Percentiles rank a stretch among this genome's conserved stretches.
Conservation (phyloP, 2,797 vertebrate species). For the Tenualosa ilisha region DNA sequence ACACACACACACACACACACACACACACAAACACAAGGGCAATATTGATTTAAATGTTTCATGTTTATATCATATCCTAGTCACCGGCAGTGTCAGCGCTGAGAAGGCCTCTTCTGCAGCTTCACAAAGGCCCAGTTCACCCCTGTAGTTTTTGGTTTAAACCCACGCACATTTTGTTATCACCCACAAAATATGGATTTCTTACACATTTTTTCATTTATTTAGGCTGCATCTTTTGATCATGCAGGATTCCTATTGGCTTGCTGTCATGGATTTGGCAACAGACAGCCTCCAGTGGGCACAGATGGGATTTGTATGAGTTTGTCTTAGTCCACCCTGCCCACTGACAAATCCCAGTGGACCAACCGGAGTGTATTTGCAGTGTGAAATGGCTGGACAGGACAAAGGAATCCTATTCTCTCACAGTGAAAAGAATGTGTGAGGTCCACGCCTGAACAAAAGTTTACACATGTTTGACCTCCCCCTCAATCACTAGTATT, state of each 20-base stretch:
- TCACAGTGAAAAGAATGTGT: conserved; percentile 10
- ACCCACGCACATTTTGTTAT: background rate
- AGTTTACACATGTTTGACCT: conserved; percentile 4
- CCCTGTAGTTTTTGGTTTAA: background rate
- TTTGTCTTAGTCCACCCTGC: background rate
- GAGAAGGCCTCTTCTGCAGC: background rate
- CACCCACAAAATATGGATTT: background rate
- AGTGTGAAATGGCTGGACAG: background rate
- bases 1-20: background rate
- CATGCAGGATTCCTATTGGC: background rate
- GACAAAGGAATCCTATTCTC: background rate
- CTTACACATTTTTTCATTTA: background rate
- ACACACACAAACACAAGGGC: background rate
- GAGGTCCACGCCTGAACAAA: background rate
- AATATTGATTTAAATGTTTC: background rate
- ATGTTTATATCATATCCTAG: background rate
- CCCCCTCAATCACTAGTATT: background rate
- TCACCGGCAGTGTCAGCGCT: background rate
- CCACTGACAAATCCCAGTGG: conserved; percentile 4
- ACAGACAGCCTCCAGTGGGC: background rate
- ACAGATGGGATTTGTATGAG: background rate
- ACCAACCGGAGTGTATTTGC: background rate
- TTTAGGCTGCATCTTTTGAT: background rate
- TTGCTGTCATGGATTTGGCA: background rate
- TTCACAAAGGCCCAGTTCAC: background rate